Percentiles rank a stretch among this genome's conserved stretches.
These are phyloP conservation scores for Cheilosia urbana DNA, from an alignment of 2,888 invertebrate species.

Conservation along the genomic window DNA sequence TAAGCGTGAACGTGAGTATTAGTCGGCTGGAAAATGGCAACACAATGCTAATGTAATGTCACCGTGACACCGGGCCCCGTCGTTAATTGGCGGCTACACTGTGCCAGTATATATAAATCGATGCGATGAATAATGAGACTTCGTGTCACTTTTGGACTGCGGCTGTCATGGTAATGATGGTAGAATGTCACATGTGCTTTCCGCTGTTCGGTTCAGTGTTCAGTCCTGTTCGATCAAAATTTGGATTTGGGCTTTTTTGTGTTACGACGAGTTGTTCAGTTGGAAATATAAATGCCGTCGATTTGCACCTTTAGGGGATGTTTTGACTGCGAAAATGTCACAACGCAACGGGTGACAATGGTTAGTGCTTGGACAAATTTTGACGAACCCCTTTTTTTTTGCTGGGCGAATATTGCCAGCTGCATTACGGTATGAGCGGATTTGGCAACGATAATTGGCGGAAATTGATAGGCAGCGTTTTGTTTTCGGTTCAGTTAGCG, in stretches of 20 bases:
- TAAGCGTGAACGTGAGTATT: constrained; percentile 18
- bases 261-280: constrained; percentile 5
- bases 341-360: constrained; percentile 9
- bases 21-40: constrained; percentile 49
- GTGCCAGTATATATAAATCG: constrained; percentile 42
- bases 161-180: constrained; percentile 56
- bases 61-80: constrained; percentile 22
- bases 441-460: constrained; percentile 59
- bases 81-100: constrained; percentile 41
- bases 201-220: background rate
- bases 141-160: constrained; percentile 27
- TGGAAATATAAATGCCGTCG: constrained; percentile 18
- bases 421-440: constrained; percentile 35
- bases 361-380: constrained; percentile 30
- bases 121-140: constrained; percentile 58
- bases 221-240: constrained; percentile 8
- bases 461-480: constrained; percentile 50
- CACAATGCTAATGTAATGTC: constrained; percentile 34
- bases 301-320: constrained; percentile 16
- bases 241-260: constrained; percentile 23
- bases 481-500: constrained; percentile 46
- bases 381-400: constrained; percentile 3
- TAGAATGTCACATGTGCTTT: constrained; percentile 22
- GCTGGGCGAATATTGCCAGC: background rate
- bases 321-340: constrained; percentile 7